phyloP scores from a whole-genome alignment of 2,888 invertebrate species.

The Netelia inedita region DNA sequence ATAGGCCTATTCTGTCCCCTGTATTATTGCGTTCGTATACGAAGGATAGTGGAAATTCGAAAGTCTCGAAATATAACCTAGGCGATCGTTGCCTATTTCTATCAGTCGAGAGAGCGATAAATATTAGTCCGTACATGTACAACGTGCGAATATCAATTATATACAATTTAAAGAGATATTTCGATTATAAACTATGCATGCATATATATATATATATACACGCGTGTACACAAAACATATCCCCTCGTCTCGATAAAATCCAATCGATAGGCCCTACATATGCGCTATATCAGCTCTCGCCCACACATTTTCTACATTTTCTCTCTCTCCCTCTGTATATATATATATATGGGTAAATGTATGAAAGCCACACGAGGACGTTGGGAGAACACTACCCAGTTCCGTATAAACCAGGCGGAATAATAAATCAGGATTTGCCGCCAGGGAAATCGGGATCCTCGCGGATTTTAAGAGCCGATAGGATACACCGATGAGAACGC shows the following conservation, averaged over 20 bases:
- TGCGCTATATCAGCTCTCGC: slow-evolving; percentile 23
- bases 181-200: neutral
- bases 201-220: neutral
- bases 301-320: slow-evolving; percentile 48
- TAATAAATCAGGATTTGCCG: slow-evolving; percentile 68
- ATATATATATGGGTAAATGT: slow-evolving; percentile 30
- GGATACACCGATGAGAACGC: slow-evolving; percentile 46
- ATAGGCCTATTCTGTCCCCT: neutral
- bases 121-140: slow-evolving; percentile 19
- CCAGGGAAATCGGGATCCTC: slow-evolving; percentile 61
- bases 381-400: neutral
- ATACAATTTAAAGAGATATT: slow-evolving; percentile 45
- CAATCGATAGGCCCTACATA: slow-evolving; percentile 44
- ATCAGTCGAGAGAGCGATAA: slow-evolving; percentile 35
- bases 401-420: slow-evolving; percentile 49
- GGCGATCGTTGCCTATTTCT: slow-evolving; percentile 17
- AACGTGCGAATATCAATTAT: slow-evolving; percentile 59
- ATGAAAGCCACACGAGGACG: neutral
- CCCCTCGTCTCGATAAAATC: slow-evolving; percentile 46
- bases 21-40: neutral
- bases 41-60: slow-evolving; percentile 13
- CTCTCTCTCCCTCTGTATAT: slow-evolving; percentile 13
- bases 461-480: slow-evolving; percentile 62
- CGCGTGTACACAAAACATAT: slow-evolving; percentile 2
- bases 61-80: slow-evolving; percentile 24